phyloP scores from a whole-genome alignment of 2,113 vertebrate genomes.

The Lepus timidus region DNA sequence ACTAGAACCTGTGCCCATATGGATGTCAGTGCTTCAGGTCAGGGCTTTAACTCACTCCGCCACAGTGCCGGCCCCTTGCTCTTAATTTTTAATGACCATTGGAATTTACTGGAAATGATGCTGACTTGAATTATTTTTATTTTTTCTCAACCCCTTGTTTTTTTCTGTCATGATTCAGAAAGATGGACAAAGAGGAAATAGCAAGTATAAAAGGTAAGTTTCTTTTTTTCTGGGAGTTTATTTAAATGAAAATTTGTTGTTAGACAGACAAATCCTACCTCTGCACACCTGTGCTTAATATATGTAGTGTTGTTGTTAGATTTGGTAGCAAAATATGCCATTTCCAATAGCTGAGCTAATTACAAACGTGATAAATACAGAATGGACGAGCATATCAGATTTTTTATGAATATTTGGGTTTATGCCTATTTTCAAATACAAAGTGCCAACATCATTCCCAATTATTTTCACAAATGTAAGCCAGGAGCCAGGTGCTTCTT shows the following conservation, averaged over 20 bases:
- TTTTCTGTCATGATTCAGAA: neutral
- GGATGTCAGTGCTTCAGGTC: too few relatives aligned
- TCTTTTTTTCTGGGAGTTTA: neutral
- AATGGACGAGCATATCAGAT: neutral
- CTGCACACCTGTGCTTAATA: neutral
- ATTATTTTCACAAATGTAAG: neutral
- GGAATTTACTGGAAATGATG: neutral
- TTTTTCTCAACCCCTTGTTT: too few relatives aligned
- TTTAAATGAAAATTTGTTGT: neutral
- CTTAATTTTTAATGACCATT: neutral
- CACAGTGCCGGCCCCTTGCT: too few relatives aligned
- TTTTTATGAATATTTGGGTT: neutral
- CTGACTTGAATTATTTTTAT: neutral
- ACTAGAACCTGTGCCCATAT: too few relatives aligned
- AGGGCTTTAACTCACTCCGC: too few relatives aligned
- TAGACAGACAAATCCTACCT: neutral
- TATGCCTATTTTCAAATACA: constrained; percentile 36
- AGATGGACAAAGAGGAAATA: neutral
- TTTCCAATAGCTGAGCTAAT: neutral
- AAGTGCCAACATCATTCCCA: neutral
- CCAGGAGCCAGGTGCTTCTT: too few relatives aligned
- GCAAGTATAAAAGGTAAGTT: neutral
- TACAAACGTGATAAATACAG: neutral
- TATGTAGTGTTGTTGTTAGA: neutral
- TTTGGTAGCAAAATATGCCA: neutral